These are phyloP conservation scores for Eucidaris tribuloides DNA, from an alignment of 35 echinoderm and acorn worm genomes.

Conservation along the genomic window DNA sequence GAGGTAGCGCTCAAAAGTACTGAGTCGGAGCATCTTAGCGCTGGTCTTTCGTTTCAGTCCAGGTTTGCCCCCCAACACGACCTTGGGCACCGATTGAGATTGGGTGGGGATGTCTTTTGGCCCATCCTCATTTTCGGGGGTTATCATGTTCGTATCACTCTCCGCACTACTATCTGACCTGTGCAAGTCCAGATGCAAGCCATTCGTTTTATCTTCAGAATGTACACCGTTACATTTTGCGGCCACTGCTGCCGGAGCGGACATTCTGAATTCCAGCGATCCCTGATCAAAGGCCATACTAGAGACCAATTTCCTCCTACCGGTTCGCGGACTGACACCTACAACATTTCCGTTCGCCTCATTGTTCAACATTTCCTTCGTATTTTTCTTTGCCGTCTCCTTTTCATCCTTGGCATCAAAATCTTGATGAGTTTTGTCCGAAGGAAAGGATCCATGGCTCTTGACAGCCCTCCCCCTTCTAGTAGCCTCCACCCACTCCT, in stretches of 20 bases:
- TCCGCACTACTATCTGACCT: slow-evolving; percentile 3
- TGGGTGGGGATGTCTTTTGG: not conserved
- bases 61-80: not conserved
- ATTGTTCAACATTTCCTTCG: not conserved
- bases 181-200: not conserved
- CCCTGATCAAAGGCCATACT: slow-evolving; percentile 11
- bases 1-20: slow-evolving; percentile 90
- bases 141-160: not conserved
- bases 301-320: slow-evolving; percentile 11
- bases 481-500: not conserved
- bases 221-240: not conserved
- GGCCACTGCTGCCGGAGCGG: not conserved
- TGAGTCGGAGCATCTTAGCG: slow-evolving; percentile 47
- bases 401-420: not conserved
- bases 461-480: slow-evolving; percentile 13
- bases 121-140: slow-evolving; percentile 9
- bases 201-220: not conserved
- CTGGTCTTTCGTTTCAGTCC: slow-evolving; percentile 3
- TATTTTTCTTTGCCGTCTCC: too few species aligned
- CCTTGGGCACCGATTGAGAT: not conserved
- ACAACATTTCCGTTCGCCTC: not conserved
- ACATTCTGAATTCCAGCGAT: not conserved
- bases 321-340: slow-evolving; percentile 2
- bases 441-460: not conserved
- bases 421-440: not conserved